phyloP scores from a whole-genome alignment of 1,140 invertebrate species.

The Triops cancriformis region DNA sequence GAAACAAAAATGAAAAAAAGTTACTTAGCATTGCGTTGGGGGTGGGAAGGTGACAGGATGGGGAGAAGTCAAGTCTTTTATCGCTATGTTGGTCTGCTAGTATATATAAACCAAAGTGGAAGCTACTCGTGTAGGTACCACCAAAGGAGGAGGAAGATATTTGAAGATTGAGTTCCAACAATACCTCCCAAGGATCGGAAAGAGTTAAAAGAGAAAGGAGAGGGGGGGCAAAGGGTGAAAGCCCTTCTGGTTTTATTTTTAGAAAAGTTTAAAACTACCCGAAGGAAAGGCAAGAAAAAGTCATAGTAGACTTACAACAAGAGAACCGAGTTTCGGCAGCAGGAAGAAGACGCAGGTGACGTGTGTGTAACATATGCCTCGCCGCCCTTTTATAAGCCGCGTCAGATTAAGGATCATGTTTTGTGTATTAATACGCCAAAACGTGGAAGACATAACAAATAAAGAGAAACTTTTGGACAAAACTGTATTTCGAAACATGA shows the following conservation, averaged over 20 bases:
- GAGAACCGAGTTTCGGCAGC: too few relatives aligned
- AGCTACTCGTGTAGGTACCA: neutral
- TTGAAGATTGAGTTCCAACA: constrained; percentile 10
- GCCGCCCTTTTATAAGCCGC: neutral
- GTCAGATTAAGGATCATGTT: neutral
- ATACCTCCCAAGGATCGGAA: constrained; percentile 9
- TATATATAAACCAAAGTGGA: neutral
- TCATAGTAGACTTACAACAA: neutral
- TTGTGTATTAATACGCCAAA: neutral
- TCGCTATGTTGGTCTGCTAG: neutral
- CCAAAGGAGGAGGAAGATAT: neutral
- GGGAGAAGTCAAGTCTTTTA: neutral
- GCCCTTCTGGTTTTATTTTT: constrained; percentile 6
- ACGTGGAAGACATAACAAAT: too few relatives aligned
- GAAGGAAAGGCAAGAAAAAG: neutral
- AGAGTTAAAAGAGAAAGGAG: neutral
- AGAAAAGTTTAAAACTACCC: neutral
- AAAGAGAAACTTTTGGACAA: too few relatives aligned
- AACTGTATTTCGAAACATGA: too few relatives aligned
- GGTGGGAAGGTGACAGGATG: neutral
- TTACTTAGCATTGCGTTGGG: neutral
- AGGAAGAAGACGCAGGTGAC: neutral
- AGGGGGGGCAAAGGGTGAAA: neutral
- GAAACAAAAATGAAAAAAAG: neutral
- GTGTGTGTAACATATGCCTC: constrained; percentile 1